Evolutionary conservation across 2,797 vertebrate genomes (phyloP), one percentile per base, ranked within the genome.

Genomic region (Pseudopleuronectes americanus): DNA sequence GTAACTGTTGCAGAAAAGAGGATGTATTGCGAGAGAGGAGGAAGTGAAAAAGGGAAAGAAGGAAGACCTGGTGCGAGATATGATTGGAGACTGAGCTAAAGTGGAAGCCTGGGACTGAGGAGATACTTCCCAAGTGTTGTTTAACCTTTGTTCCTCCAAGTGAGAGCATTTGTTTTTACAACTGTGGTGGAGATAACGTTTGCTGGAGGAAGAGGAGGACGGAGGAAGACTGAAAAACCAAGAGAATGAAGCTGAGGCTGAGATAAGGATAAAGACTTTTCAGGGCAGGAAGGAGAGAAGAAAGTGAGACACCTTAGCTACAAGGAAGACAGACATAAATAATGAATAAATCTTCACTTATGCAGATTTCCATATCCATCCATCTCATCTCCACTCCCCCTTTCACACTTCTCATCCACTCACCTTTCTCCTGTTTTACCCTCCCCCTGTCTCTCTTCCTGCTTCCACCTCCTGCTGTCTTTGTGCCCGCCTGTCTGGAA

Each of bases 241-340:
- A 10, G 36, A 65, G 71, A 79, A 23, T 19, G 7, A 28, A 66
- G 56, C 48, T 2, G 17, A 47, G 45, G 23, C 51, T 26, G 22
- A 71, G 76, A 87, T 84, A 62, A 85, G 84, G 84, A 80, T 81
- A 60, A 75, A 72, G 31, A 71, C 47, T 26, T 64, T 57, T 19
- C 8, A 31, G 24, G 17, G 17, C 64, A 38, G 41, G 16, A 48
- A 38, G 33, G 17, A 22, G 33, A 33, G 31, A 8, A 22, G 26
- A 16, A 28, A 19, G 31, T 8, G 31, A 33, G 31, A 33, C 31
- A 33, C 2, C 31, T 33, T 33, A 33, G 8, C 31, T 2, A 33
- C 13, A 22, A n/a, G 22, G 3, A 17, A 16, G 16, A 59, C 14
- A 21, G 24, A 28, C 3, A 47, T 24, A 33, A 33, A 33, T 8